phyloP scores from a whole-genome alignment of 1,140 invertebrate genomes.

The Drosophila persimilis region DNA sequence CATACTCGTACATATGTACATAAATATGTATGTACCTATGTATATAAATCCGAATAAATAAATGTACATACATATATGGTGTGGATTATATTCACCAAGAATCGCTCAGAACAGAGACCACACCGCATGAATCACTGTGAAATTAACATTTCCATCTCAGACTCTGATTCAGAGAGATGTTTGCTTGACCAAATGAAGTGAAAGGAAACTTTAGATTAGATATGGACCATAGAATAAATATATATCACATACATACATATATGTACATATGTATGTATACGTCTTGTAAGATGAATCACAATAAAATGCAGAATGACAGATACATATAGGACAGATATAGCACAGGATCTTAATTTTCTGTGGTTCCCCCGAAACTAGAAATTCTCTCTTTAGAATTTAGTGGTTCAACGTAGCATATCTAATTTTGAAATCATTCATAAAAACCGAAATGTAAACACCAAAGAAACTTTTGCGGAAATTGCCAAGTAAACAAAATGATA shows the following conservation, averaged over 20 bases:
- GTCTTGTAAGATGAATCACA: too few species aligned
- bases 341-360: too few species aligned
- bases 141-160: conserved; percentile 12
- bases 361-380: too few species aligned
- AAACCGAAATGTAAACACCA: not conserved
- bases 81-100: not conserved
- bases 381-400: not conserved
- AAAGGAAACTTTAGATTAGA: not conserved
- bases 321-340: too few species aligned
- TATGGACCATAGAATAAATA: too few species aligned
- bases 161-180: conserved; percentile 2
- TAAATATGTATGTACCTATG: not conserved
- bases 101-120: not conserved
- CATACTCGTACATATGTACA: not conserved
- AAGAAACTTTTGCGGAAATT: conserved; percentile 27
- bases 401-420: not conserved
- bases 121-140: conserved; percentile 20
- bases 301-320: too few species aligned
- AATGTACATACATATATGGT: not conserved
- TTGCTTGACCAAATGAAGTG: not conserved
- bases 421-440: conserved; percentile 5
- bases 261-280: too few species aligned
- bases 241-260: too few species aligned
- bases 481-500: conserved; percentile 30
- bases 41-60: conserved; percentile 6